A percentile compares a stretch with the other conserved stretches of the same genome.
Evolutionary conservation across 2,797 vertebrate genomes (phyloP).

Genomic region (Gymnopithys bicolor): DNA sequence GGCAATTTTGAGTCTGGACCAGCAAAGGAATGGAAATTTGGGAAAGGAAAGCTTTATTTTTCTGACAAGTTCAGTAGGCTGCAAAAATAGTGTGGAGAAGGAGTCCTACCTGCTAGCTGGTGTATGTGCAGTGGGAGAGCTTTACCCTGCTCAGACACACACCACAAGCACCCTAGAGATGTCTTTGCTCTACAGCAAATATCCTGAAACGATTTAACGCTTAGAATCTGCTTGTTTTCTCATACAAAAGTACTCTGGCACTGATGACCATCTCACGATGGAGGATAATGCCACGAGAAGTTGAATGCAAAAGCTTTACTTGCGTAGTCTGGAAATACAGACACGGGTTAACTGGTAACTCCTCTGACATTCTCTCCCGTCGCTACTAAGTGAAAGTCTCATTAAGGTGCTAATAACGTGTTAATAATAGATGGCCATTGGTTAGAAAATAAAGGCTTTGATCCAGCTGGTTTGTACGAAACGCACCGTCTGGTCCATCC

Average conservation of each 20-base stretch:
- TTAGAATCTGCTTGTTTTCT: not conserved
- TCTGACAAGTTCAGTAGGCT: not conserved
- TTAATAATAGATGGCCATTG: slow-evolving; percentile 15
- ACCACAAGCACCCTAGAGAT: not conserved
- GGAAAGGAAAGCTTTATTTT: not conserved
- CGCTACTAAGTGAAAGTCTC: not conserved
- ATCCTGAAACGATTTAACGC: not conserved
- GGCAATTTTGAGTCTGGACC: not conserved
- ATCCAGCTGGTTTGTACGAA: not conserved
- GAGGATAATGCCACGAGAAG: not conserved
- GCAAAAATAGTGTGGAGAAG: not conserved
- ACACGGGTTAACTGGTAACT: not conserved
- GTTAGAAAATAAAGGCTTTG: not conserved
- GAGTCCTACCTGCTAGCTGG: not conserved
- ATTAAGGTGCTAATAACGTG: slow-evolving; percentile 47
- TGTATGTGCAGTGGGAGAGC: not conserved
- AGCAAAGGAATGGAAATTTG: not conserved
- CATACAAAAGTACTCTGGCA: not conserved
- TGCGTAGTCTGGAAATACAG: not conserved
- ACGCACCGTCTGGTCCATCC: too few species aligned
- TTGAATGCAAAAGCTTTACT: not conserved
- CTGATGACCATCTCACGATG: not conserved
- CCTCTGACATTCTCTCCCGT: not conserved
- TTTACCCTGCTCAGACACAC: not conserved
- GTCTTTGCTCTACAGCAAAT: not conserved